A percentile compares a stretch with the other conserved stretches of the same genome.
Evolutionary conservation across 2,797 vertebrate genomes (phyloP).

Genomic region (Intellagama lesueurii): DNA sequence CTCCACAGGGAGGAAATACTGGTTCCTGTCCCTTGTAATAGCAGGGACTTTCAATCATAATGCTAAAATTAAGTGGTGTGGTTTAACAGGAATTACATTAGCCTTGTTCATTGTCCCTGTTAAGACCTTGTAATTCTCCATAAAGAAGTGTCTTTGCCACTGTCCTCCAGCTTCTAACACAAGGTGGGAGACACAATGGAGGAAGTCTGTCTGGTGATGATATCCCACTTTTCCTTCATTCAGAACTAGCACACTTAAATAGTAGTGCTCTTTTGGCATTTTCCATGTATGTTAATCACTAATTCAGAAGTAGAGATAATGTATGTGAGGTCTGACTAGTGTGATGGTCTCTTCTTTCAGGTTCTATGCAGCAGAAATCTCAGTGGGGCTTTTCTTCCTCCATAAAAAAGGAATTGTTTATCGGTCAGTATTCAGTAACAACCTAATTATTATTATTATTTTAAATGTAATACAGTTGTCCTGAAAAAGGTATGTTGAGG

Average conservation of each 20-base stretch:
- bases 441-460: neutral
- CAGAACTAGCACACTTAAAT: neutral
- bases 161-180: neutral
- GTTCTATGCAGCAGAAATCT: conserved; percentile 98
- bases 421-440: conserved; percentile 80
- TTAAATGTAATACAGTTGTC: neutral
- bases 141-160: neutral
- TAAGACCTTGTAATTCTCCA: no score
- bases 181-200: neutral
- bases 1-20: neutral
- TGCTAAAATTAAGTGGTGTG: no score
- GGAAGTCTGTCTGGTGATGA: neutral
- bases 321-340: neutral
- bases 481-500: neutral
- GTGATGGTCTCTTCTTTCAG: conserved; percentile 77
- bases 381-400: conserved; percentile 93
- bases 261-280: neutral
- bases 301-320: neutral
- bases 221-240: neutral
- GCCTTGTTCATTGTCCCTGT: no score
- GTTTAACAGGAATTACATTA: no score
- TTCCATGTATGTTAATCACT: neutral
- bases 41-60: neutral
- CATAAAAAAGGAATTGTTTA: conserved; percentile 94
- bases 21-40: neutral